phyloP scores from a whole-genome alignment of 1,140 invertebrate genomes.

The Neotoxoptera formosana region DNA sequence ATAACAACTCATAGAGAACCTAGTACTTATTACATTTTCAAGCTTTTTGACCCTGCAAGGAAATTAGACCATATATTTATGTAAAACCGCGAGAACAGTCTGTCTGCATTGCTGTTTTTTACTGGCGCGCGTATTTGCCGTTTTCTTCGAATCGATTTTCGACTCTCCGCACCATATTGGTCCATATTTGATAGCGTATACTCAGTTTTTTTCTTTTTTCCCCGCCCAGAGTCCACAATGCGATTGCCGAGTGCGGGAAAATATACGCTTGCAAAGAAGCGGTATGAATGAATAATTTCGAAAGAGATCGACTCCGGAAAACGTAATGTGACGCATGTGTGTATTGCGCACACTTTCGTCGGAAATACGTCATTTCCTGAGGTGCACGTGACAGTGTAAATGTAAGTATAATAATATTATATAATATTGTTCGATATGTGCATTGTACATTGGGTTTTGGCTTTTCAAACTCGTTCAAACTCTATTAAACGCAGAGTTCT shows the following conservation, averaged over 20 bases:
- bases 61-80: too few species aligned
- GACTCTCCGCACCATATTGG: not conserved
- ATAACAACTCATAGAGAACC: too few species aligned
- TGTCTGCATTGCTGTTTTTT: too few species aligned
- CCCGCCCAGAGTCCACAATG: not conserved
- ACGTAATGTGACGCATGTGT: not conserved
- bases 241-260: not conserved
- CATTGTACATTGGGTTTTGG: not conserved
- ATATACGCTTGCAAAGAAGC: not conserved
- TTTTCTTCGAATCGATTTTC: not conserved
- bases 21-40: too few species aligned
- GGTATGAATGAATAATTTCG: not conserved
- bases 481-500: not conserved
- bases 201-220: not conserved
- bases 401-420: not conserved
- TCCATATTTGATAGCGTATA: too few species aligned
- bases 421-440: too few species aligned
- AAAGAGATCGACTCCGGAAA: not conserved
- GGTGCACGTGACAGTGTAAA: not conserved
- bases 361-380: not conserved
- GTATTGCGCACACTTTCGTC: not conserved
- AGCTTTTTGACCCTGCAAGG: too few species aligned
- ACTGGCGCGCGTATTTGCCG: too few species aligned
- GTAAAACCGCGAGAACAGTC: too few species aligned
- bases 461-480: not conserved